Evolutionary conservation across 1,140 invertebrate species (phyloP).

Genomic region (Cepaea nemoralis): DNA sequence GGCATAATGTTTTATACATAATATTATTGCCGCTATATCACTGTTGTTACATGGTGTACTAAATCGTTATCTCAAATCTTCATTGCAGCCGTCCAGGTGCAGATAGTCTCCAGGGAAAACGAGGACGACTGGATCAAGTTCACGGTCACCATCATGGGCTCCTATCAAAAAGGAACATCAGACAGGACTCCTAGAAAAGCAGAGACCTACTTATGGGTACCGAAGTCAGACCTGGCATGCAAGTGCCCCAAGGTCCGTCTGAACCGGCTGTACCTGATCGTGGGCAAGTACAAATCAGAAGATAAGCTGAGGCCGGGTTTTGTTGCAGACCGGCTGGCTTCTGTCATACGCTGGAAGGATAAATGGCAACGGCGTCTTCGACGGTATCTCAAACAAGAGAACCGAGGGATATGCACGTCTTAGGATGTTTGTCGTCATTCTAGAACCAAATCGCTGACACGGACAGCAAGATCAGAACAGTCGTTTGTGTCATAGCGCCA

Average conservation of each 20-base stretch:
- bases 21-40: no score
- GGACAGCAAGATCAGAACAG: no score
- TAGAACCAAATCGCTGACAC: no score
- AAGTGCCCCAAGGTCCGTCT: slow-evolving; percentile 92
- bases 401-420: slow-evolving; percentile 51
- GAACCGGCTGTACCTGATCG: slow-evolving; percentile 74
- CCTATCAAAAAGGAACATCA: slow-evolving; percentile 82
- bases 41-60: no score
- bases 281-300: slow-evolving; percentile 77
- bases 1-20: no score
- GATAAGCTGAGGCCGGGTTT: slow-evolving; percentile 77
- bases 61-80: no score
- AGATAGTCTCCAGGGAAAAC: slow-evolving; percentile 84
- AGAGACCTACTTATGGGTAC: slow-evolving; percentile 84
- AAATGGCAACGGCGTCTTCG: slow-evolving; percentile 93
- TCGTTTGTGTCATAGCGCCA: no score
- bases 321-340: slow-evolving; percentile 86
- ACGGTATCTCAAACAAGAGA: slow-evolving; percentile 74
- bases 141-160: slow-evolving; percentile 85
- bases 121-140: slow-evolving; percentile 85
- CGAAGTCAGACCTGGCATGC: slow-evolving; percentile 86
- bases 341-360: slow-evolving; percentile 89
- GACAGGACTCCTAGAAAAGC: slow-evolving; percentile 76
- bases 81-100: slow-evolving; percentile 83
- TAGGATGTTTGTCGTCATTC: no score